Percentiles rank a stretch among this genome's conserved stretches.
phyloP scores from a whole-genome alignment of 2,797 vertebrate genomes.

The Gila robusta region DNA sequence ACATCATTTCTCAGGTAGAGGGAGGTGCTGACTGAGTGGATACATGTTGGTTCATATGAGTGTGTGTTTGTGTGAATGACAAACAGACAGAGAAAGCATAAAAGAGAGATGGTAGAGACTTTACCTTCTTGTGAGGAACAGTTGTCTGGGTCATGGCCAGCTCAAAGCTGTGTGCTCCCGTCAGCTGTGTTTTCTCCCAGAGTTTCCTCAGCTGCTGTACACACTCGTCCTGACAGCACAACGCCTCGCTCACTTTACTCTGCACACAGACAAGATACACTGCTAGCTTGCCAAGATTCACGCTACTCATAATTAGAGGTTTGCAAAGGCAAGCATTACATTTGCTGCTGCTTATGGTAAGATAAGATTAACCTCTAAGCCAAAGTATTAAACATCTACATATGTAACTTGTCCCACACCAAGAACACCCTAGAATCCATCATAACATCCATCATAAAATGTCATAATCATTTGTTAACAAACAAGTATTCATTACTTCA shows the following conservation, averaged over 20 bases:
- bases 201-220: conserved; percentile 85
- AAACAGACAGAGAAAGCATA: background rate
- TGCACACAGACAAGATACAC: conserved; percentile 65
- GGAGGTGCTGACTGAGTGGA: background rate
- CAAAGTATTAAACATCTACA: background rate
- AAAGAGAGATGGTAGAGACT: background rate
- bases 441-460: background rate
- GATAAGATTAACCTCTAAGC: background rate
- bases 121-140: conserved; percentile 89
- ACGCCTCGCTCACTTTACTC: conserved; percentile 85
- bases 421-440: background rate
- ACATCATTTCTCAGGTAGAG: conserved; percentile 21
- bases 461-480: too few species aligned
- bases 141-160: conserved; percentile 86
- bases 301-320: background rate
- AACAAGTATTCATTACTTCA: too few species aligned
- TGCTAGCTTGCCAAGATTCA: conserved; percentile 21
- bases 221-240: conserved; percentile 80
- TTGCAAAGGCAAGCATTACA: background rate
- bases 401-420: background rate
- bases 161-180: conserved; percentile 87
- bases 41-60: conserved; percentile 23
- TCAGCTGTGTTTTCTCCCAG: conserved; percentile 89
- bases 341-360: background rate
- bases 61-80: conserved; percentile 21